phyloP scores from a whole-genome alignment of 2,888 invertebrate species.

The Troides oblongomaculatus region DNA sequence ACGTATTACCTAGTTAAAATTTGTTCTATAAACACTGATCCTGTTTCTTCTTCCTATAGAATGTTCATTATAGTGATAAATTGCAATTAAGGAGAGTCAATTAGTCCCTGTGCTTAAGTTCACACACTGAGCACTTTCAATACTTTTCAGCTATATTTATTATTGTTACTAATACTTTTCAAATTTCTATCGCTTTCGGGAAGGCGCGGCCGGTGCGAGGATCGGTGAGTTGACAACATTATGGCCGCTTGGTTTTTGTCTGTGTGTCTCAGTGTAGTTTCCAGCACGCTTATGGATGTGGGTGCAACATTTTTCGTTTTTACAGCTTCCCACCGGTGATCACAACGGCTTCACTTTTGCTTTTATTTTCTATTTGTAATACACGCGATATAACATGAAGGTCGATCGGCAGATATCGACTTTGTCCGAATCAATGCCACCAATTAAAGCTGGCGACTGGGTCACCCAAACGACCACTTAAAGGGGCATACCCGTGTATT shows the following conservation, averaged over 20 bases:
- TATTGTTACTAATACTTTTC: slow-evolving; percentile 52
- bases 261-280: slow-evolving; percentile 43
- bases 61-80: too few species aligned
- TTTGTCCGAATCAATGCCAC: not conserved
- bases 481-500: slow-evolving; percentile 13
- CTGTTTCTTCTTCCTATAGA: too few species aligned
- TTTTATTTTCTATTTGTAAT: slow-evolving; percentile 31
- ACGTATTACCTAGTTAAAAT: too few species aligned
- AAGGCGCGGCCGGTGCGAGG: slow-evolving; percentile 83
- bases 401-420: slow-evolving; percentile 3
- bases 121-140: not conserved
- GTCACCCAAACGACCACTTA: slow-evolving; percentile 19
- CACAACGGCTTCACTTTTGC: slow-evolving; percentile 31
- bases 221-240: slow-evolving; percentile 80
- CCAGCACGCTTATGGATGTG: slow-evolving; percentile 58
- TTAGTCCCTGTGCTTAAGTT: too few species aligned
- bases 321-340: slow-evolving; percentile 6
- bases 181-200: slow-evolving; percentile 58
- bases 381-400: not conserved
- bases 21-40: too few species aligned
- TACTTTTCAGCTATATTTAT: not conserved
- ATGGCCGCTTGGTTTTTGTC: slow-evolving; percentile 48
- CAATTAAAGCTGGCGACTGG: slow-evolving; percentile 1
- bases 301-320: slow-evolving; percentile 45
- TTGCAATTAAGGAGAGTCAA: too few species aligned